Percentiles rank a stretch among this genome's conserved stretches.
Conservation (phyloP, 2,797 vertebrate species). For the Semotilus atromaculatus region DNA sequence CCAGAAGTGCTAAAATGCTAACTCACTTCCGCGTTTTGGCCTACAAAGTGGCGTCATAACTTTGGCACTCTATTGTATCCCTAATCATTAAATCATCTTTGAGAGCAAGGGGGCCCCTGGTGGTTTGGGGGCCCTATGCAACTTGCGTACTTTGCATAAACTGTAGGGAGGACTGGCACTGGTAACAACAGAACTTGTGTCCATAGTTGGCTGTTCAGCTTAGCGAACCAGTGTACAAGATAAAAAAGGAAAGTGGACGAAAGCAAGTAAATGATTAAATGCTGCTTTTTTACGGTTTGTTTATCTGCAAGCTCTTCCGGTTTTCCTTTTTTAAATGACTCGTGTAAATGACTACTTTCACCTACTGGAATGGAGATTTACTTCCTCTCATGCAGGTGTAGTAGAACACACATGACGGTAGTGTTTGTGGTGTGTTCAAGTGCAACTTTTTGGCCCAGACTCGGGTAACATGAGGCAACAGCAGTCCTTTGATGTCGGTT, state of each 20-base stretch:
- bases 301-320: neutral
- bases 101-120: too few relatives aligned
- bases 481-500: neutral
- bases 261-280: neutral
- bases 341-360: neutral
- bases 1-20: too few relatives aligned
- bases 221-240: neutral
- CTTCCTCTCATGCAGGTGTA: neutral
- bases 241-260: neutral
- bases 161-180: too few relatives aligned
- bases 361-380: neutral
- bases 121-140: too few relatives aligned
- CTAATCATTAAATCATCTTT: too few relatives aligned
- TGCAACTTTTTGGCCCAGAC: neutral
- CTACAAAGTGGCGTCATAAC: too few relatives aligned
- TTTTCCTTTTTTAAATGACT: neutral
- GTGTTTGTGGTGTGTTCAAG: neutral
- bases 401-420: neutral
- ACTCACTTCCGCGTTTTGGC: too few relatives aligned
- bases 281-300: neutral
- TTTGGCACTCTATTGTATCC: too few relatives aligned
- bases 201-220: neutral
- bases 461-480: neutral
- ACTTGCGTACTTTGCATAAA: too few relatives aligned
- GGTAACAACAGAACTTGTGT: too few relatives aligned